These are phyloP conservation scores for Oreochromis spilurus DNA, from an alignment of 2,113 vertebrate species.

Conservation along the genomic window DNA sequence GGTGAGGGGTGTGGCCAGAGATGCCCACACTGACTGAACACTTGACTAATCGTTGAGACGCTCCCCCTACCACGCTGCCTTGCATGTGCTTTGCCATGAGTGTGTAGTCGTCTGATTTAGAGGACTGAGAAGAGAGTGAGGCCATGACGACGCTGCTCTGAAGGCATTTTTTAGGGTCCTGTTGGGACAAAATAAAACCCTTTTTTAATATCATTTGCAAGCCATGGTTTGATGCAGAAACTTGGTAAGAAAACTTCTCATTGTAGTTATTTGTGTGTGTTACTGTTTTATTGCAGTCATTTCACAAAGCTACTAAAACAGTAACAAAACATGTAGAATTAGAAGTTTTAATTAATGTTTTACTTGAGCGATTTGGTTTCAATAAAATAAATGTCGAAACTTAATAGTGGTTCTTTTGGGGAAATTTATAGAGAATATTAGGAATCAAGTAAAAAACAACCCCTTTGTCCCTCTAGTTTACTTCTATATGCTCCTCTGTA, in stretches of 20 bases:
- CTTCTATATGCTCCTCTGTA: not conserved
- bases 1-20: conserved; percentile 6
- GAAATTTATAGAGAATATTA: not conserved
- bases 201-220: not conserved
- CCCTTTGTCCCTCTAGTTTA: not conserved
- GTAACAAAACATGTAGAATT: not conserved
- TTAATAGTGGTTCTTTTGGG: not conserved
- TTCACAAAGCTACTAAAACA: not conserved
- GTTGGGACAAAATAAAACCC: not conserved
- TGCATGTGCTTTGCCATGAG: not conserved
- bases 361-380: not conserved
- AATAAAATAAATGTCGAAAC: not conserved
- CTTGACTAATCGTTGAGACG: not conserved
- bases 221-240: conserved; percentile 12
- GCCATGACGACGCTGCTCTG: not conserved
- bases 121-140: not conserved
- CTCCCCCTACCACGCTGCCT: not conserved
- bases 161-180: not conserved
- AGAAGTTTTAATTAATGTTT: not conserved
- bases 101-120: not conserved
- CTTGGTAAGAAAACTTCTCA: conserved; percentile 33
- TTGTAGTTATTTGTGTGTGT: not conserved
- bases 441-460: not conserved
- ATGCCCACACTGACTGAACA: not conserved
- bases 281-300: not conserved